Conservation (phyloP, 2,888 invertebrate genomes). For the Priocnemis perturbator region DNA sequence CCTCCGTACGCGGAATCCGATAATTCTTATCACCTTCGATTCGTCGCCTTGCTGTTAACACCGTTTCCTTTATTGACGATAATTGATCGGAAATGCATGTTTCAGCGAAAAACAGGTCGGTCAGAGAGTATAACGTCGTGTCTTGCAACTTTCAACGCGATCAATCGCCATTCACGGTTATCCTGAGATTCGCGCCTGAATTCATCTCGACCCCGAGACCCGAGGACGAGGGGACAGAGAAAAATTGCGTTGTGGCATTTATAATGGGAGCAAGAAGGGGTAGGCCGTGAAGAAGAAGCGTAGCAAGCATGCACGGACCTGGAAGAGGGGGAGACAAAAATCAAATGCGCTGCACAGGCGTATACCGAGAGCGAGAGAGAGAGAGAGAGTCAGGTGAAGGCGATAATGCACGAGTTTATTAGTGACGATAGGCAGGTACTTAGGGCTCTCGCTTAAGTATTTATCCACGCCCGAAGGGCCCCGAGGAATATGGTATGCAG, state of each 20-base stretch:
- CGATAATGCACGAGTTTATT: conserved; percentile 49
- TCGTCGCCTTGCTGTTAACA: no score
- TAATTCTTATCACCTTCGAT: no score
- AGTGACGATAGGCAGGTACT: conserved; percentile 37
- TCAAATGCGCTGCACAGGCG: no score
- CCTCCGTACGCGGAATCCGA: no score
- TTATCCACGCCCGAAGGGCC: conserved; percentile 36
- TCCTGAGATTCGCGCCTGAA: no score
- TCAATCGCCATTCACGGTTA: no score
- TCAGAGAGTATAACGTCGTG: no score
- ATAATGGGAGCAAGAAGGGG: neutral
- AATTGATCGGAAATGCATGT: no score
- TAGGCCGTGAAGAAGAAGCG: neutral
- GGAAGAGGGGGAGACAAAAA: neutral
- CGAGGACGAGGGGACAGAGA: neutral
- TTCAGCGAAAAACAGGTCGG: no score
- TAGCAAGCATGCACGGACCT: neutral
- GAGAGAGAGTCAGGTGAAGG: conserved; percentile 4
- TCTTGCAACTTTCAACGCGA: no score
- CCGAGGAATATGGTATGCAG: conserved; percentile 27
- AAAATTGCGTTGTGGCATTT: neutral
- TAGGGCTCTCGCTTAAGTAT: conserved; percentile 28
- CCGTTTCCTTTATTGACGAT: no score
- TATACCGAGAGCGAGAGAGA: conserved; percentile 2
- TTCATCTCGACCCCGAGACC: neutral